A percentile compares a stretch with the other conserved stretches of the same genome.
These are phyloP conservation scores for Paraplagusia blochii DNA, from an alignment of 2,113 vertebrate genomes.

Conservation along the genomic window DNA sequence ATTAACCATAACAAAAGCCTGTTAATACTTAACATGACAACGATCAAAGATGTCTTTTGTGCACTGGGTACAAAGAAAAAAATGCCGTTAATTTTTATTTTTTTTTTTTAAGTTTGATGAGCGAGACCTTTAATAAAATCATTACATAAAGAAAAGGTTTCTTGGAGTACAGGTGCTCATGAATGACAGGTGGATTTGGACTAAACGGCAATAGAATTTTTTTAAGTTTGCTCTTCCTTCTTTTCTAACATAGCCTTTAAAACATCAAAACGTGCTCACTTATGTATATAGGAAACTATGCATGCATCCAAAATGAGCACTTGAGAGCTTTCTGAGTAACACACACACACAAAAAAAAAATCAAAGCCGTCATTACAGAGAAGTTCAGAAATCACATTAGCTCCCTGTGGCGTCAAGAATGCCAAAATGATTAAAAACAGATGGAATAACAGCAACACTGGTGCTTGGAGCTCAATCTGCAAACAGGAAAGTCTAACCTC, in stretches of 20 bases:
- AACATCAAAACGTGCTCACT: not conserved
- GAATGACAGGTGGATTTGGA: conserved; percentile 55
- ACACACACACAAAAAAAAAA: too few relatives aligned
- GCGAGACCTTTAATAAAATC: conserved; percentile 56
- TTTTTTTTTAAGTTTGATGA: conserved; percentile 72
- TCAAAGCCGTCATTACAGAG: conserved; percentile 73
- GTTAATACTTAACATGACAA: conserved; percentile 89
- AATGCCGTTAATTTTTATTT: conserved; percentile 77
- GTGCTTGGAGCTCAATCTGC: conserved; percentile 82
- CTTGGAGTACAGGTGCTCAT: conserved; percentile 11
- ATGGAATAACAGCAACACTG: conserved; percentile 83
- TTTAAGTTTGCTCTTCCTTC: conserved; percentile 30
- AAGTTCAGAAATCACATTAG: conserved; percentile 76
- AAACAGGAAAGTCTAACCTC: conserved; percentile 86
- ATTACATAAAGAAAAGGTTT: too few relatives aligned
- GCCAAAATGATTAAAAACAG: conserved; percentile 86
- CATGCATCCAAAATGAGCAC: conserved; percentile 15
- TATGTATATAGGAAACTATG: conserved; percentile 11
- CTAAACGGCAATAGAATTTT: conserved; percentile 40
- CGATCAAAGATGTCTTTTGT: conserved; percentile 86
- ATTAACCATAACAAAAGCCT: conserved; percentile 80
- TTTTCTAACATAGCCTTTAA: conserved; percentile 1
- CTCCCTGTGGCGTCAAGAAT: conserved; percentile 81
- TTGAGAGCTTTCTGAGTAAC: conserved; percentile 37
- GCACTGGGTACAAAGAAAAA: conserved; percentile 83